Evolutionary conservation across 1,140 invertebrate genomes (phyloP), one percentile per base, ranked within the genome.

Genomic region (Bradysia coprophila): DNA sequence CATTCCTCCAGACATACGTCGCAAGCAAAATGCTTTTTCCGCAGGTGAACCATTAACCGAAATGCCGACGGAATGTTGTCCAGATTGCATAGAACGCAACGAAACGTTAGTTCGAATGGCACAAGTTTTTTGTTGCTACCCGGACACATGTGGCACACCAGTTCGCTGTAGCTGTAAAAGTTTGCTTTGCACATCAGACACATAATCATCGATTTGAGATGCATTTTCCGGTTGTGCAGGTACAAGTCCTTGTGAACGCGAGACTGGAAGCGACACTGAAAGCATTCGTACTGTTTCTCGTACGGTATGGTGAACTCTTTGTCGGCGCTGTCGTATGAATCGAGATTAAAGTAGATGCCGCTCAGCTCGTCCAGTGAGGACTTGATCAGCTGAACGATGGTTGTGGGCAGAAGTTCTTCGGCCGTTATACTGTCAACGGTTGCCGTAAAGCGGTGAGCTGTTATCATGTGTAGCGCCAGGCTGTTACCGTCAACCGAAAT

Each of bases 151-250:
- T 88, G 83, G 63, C 81, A 86, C 22, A 86, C 57, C 33, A 88
- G 61, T 60, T 88, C 82, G 61, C 81, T 86, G 55, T 84, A 86
- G 62, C 75, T 83, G 55, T 78, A 82, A 65, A 86, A 86, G 51
- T 78, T 82, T 20, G 75, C 72, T 63, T 84, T 83, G 56, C 83
- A 88, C 81, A 88, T 85, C 43, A 80, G 72, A 62, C 83, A 88
- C 28, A 80, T 57, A 31, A 84, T 65, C 43, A 81, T 76, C 21
- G 78, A 74, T 57, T 83, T 86, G 48, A 81, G 74, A 62, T 88
- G 83, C 69, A 81, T 75, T 62, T 84, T 81, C 39, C 81, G 67
- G 57, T 86, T 86, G 56, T 88, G 83, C 46, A 81, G 65, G 61
- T 82, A 85, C 10, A 86, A 65, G 59, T 88, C 82, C 61, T 85